phyloP scores from a whole-genome alignment of 2,113 vertebrate species.

The Halichoeres trimaculatus region DNA sequence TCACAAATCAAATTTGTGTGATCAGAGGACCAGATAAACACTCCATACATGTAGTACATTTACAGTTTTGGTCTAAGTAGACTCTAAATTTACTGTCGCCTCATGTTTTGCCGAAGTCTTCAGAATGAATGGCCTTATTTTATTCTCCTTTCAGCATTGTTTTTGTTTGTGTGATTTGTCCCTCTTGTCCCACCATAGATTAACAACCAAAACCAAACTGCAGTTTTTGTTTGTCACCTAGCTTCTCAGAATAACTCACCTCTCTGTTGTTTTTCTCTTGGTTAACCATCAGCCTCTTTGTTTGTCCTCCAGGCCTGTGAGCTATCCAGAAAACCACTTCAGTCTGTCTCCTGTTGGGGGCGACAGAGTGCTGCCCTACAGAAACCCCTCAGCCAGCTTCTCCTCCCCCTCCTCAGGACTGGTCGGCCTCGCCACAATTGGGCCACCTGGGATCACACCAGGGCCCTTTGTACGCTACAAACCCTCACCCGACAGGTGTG shows the following conservation, averaged over 20 bases:
- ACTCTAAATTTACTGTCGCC: too few species aligned
- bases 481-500: slow-evolving; percentile 88
- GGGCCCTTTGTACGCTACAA: slow-evolving; percentile 87
- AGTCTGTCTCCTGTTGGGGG: slow-evolving; percentile 82
- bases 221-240: too few species aligned
- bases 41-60: too few species aligned
- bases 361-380: slow-evolving; percentile 86
- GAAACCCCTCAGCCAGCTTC: slow-evolving; percentile 93
- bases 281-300: not conserved
- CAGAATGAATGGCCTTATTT: too few species aligned
- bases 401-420: slow-evolving; percentile 83
- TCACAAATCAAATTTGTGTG: too few species aligned
- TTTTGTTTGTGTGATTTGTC: too few species aligned
- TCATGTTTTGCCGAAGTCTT: too few species aligned
- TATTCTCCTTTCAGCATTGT: too few species aligned
- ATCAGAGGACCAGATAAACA: too few species aligned
- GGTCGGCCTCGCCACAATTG: slow-evolving; percentile 58
- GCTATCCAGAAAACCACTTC: slow-evolving; percentile 93
- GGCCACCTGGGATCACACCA: slow-evolving; percentile 66
- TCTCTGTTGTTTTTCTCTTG: slow-evolving; percentile 14
- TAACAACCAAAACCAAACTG: too few species aligned
- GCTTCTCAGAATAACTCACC: not conserved
- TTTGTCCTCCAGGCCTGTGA: slow-evolving; percentile 86
- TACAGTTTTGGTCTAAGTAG: too few species aligned
- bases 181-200: too few species aligned